Conservation (phyloP, 2,797 vertebrate genomes). For the Cryptoblepharus egeriae region DNA sequence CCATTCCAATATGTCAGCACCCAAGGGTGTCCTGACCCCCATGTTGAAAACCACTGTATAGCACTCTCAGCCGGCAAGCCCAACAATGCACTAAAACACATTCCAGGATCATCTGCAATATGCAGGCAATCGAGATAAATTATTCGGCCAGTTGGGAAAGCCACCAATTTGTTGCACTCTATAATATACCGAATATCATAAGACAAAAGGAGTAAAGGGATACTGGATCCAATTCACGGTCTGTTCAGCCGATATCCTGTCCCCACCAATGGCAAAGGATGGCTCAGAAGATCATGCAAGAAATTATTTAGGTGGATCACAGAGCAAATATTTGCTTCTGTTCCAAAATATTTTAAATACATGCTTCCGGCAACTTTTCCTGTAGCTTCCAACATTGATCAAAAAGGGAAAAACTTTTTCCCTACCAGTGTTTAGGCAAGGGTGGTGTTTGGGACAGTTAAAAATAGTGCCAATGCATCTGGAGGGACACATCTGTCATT, state of each 20-base stretch:
- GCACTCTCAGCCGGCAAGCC: too few relatives aligned
- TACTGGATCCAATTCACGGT: slow-evolving; percentile 3
- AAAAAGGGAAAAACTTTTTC: not conserved
- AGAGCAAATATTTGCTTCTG: not conserved
- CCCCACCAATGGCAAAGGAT: not conserved
- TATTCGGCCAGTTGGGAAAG: too few relatives aligned
- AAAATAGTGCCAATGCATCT: not conserved
- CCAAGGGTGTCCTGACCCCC: too few relatives aligned
- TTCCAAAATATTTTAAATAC: not conserved
- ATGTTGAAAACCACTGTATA: too few relatives aligned
- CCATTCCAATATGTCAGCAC: too few relatives aligned
- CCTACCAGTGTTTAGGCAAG: not conserved
- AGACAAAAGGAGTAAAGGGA: not conserved
- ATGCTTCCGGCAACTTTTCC: not conserved
- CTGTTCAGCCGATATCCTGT: not conserved
- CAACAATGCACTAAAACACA: too few relatives aligned
- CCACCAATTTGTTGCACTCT: too few relatives aligned
- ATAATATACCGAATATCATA: too few relatives aligned
- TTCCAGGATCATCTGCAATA: too few relatives aligned
- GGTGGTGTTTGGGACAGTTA: not conserved
- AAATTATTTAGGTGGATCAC: not conserved
- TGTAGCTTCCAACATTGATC: not conserved
- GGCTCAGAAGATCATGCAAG: not conserved
- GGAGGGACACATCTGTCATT: not conserved
- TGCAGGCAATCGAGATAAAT: too few relatives aligned